A percentile compares a stretch with the other conserved stretches of the same genome.
These are phyloP conservation scores for Chelonoidis abingdonii DNA, from an alignment of 2,113 vertebrate species.

Conservation along the genomic window DNA sequence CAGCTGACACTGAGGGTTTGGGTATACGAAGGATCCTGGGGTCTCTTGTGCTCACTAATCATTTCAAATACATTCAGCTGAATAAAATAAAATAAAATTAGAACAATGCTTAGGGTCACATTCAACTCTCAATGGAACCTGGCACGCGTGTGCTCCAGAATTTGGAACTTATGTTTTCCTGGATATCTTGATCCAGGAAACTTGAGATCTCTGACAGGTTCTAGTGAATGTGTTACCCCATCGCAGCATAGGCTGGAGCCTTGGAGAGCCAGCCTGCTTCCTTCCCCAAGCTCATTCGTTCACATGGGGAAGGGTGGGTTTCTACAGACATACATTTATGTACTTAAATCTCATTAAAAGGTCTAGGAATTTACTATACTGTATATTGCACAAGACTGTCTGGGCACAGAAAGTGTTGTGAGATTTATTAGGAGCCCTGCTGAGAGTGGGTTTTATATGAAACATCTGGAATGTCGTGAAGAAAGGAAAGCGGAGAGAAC, in stretches of 20 bases:
- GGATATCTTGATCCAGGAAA: not conserved
- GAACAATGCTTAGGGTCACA: not conserved
- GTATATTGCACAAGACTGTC: not conserved
- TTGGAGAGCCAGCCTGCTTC: not conserved
- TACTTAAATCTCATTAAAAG: not conserved
- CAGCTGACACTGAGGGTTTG: not conserved
- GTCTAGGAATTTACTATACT: not conserved
- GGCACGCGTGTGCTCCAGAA: not conserved
- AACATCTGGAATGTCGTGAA: not conserved
- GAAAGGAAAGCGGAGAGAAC: not conserved
- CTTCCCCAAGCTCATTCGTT: not conserved
- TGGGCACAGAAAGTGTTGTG: not conserved
- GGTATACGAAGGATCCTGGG: not conserved
- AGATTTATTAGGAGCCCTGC: not conserved
- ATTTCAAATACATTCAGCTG: not conserved
- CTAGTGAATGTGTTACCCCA: not conserved
- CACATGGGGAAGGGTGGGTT: not conserved
- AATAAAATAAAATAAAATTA: not conserved
- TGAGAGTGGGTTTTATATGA: not conserved
- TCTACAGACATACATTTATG: not conserved
- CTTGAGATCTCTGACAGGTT: not conserved
- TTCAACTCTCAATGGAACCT: not conserved
- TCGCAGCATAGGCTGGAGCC: not conserved
- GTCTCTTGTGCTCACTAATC: not conserved
- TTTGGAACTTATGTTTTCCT: not conserved